Percentiles rank a stretch among this genome's conserved stretches.
Conservation (phyloP, 2,888 invertebrate species). For the Agrilus biguttatus region DNA sequence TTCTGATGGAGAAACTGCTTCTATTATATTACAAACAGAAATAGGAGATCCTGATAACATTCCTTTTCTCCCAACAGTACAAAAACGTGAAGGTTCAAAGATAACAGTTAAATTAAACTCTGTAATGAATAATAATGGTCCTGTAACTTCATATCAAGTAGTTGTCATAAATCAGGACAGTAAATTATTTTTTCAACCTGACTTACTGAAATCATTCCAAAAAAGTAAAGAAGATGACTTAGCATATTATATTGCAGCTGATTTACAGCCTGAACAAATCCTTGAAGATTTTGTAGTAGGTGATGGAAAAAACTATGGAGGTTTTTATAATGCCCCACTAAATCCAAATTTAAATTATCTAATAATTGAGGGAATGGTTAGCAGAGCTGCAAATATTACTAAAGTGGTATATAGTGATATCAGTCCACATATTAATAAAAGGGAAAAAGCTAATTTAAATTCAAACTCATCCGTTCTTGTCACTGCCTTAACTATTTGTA, state of each 20-base stretch:
- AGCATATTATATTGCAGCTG: conserved; percentile 72
- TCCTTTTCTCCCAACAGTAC: conserved; percentile 52
- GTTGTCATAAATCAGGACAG: conserved; percentile 55
- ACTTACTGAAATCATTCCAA: conserved; percentile 47
- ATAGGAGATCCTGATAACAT: conserved; percentile 58
- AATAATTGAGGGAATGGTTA: conserved; percentile 56
- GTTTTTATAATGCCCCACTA: conserved; percentile 63
- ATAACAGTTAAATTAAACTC: conserved; percentile 53
- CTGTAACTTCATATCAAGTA: conserved; percentile 58
- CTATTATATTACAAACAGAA: conserved; percentile 46
- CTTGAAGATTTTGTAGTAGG: conserved; percentile 61
- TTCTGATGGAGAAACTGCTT: conserved; percentile 43
- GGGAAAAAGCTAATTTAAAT: conserved; percentile 19
- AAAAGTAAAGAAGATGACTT: conserved; percentile 51
- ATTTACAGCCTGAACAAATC: conserved; percentile 52
- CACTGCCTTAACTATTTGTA: conserved; percentile 41
- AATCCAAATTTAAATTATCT: conserved; percentile 46
- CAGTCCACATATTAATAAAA: conserved; percentile 8
- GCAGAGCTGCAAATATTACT: conserved; percentile 48
- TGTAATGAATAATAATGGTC: conserved; percentile 63
- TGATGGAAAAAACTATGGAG: conserved; percentile 56
- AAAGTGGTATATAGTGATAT: conserved; percentile 51
- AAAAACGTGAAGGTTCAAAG: conserved; percentile 43
- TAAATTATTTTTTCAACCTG: conserved; percentile 46
- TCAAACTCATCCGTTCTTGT: conserved; percentile 31